These are phyloP conservation scores for Tetrax tetrax DNA, from an alignment of 2,113 vertebrate species.

Conservation along the genomic window DNA sequence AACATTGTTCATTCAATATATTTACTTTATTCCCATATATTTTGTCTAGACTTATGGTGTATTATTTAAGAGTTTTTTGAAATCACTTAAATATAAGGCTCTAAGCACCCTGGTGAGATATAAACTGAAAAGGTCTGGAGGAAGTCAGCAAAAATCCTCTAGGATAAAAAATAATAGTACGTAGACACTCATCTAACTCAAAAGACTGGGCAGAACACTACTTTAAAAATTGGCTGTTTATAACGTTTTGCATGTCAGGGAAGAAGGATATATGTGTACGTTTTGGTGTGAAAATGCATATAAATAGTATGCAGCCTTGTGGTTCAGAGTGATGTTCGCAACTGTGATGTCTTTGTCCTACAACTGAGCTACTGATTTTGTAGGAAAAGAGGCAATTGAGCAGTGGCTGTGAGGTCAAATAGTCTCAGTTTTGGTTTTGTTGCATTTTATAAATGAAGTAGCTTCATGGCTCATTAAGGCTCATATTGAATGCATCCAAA, in stretches of 20 bases:
- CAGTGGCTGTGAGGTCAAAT: neutral
- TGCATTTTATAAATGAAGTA: neutral
- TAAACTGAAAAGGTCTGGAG: constrained; percentile 58
- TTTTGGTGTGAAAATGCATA: neutral
- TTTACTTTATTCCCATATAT: constrained; percentile 70
- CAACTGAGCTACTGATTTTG: neutral
- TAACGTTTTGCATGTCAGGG: neutral
- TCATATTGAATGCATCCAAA: neutral
- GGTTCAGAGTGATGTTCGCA: neutral
- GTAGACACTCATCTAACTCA: neutral
- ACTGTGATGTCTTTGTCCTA: neutral
- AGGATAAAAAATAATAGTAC: constrained; percentile 33
- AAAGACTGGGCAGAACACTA: neutral
- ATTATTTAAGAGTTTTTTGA: constrained; percentile 54
- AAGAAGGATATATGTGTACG: neutral
- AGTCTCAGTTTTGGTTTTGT: neutral
- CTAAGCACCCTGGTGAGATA: constrained; percentile 50
- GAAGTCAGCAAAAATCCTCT: constrained; percentile 50
- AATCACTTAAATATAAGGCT: constrained; percentile 49
- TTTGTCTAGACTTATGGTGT: constrained; percentile 61
- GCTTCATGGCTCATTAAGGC: neutral
- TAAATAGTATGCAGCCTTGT: neutral
- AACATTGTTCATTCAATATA: constrained; percentile 62
- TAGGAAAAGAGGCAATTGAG: neutral
- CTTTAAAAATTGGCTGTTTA: neutral